These are phyloP conservation scores for Phengaris arion DNA, from an alignment of 2,888 invertebrate species.

Conservation along the genomic window DNA sequence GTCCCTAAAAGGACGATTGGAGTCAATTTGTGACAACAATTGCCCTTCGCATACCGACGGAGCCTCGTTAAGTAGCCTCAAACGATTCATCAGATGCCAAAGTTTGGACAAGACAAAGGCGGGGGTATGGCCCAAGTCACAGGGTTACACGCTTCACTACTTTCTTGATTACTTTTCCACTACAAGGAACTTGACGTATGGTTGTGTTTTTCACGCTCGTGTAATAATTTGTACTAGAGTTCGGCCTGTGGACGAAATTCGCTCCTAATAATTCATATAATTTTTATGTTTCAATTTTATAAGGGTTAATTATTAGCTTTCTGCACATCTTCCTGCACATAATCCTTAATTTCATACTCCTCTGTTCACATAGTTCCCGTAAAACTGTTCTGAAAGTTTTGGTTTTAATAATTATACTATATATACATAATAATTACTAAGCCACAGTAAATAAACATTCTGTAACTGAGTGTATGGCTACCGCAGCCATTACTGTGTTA, in stretches of 20 bases:
- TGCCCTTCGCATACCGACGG: constrained; percentile 46
- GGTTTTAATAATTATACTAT: too few species aligned
- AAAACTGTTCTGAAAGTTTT: too few species aligned
- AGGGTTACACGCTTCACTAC: neutral
- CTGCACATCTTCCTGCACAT: too few species aligned
- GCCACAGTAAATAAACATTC: neutral
- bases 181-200: neutral
- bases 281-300: too few species aligned
- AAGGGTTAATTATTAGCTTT: too few species aligned
- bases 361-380: too few species aligned
- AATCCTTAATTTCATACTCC: too few species aligned
- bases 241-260: too few species aligned
- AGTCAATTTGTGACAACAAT: constrained; percentile 41
- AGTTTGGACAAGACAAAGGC: constrained; percentile 46
- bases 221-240: too few species aligned
- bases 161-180: constrained; percentile 7
- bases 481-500: neutral
- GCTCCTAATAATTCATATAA: too few species aligned
- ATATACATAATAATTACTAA: neutral
- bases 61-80: constrained; percentile 57
- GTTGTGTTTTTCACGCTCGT: neutral
- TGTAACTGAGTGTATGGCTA: neutral
- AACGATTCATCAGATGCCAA: constrained; percentile 56
- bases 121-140: constrained; percentile 39
- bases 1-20: constrained; percentile 31